Evolutionary conservation across 2,113 vertebrate genomes (phyloP), one percentile per base, ranked within the genome.

Genomic region (Nannospalax galili): DNA sequence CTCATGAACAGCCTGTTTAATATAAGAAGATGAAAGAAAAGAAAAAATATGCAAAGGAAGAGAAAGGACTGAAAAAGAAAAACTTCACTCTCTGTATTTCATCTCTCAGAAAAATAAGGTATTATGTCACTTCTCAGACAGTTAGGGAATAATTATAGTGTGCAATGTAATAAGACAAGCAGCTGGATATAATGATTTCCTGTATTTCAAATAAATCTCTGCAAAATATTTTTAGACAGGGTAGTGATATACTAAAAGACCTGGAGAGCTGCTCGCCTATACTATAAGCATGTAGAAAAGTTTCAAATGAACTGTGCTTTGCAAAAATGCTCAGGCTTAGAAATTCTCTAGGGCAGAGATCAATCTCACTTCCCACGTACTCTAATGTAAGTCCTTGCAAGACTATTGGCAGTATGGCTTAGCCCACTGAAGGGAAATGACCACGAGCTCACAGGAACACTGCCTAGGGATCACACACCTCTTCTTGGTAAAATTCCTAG

Each of bases 21-120:
- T 73, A 72, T 15, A 56, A 78, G 42, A 69, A 64, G 65, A 60
- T 60, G 3, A 91, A 35, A 64, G 24, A 19, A 32, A 12, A 64
- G 56, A n/a, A 69, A 64, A 24, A 74, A 69, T 15, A 19, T 6
- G 22, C 12, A 72, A 1, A 52, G 20, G 75, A 64, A 45, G 40
- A 79, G 32, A 85, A 73, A 45, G 30, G 14, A 45, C 1, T 32
- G 4, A 64, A 64, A 92, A 87, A 77, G 45, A 19, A 75, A 52
- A 91, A 86, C 26, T 6, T 48, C 19, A 35, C 22, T 1, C 8
- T n/a, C 14, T 85, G 2, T 67, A 30, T 88, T 94, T 91, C 16
- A 40, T 65, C 62, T 96, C 42, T 67, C n/a, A 37, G 62, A 12
- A 70, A 93, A 84, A 80, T 72, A 84, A 88, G 28, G 5, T 52